Percentiles rank a stretch among this genome's conserved stretches.
Evolutionary conservation across 2,113 vertebrate species (phyloP).

Genomic region (Cervus canadensis): DNA sequence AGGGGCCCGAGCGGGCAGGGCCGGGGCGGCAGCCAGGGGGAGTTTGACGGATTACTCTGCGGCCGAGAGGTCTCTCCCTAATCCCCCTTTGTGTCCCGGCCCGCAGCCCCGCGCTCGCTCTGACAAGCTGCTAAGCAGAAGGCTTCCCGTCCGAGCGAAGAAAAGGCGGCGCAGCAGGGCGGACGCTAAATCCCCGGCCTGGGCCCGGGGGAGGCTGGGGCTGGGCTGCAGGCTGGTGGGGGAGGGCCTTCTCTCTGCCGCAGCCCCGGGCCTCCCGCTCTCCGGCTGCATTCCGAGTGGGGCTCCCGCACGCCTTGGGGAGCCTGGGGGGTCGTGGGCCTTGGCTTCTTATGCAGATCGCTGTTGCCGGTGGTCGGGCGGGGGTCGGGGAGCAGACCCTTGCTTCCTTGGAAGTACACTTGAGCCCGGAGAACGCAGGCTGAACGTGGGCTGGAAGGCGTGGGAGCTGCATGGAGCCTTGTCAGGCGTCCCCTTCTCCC

Average conservation of each 20-base stretch:
- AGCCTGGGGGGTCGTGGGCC: not conserved
- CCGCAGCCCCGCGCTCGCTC: slow-evolving; percentile 68
- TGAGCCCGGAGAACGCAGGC: not conserved
- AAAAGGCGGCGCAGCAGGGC: slow-evolving; percentile 84
- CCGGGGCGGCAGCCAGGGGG: slow-evolving; percentile 75
- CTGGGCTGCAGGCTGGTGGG: slow-evolving; percentile 45
- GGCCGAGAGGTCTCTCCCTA: slow-evolving; percentile 82
- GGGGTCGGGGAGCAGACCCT: not conserved
- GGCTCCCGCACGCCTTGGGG: not conserved
- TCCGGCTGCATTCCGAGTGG: not conserved
- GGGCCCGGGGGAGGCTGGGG: slow-evolving; percentile 24
- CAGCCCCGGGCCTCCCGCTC: not conserved
- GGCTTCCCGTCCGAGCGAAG: slow-evolving; percentile 78
- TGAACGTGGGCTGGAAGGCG: not conserved
- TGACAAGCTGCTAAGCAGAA: slow-evolving; percentile 79
- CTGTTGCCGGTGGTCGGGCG: not conserved
- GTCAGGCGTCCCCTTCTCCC: fast-evolving
- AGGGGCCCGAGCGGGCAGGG: not conserved
- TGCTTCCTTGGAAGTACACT: not conserved
- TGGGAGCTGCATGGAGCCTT: fast-evolving
- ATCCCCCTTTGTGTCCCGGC: slow-evolving; percentile 83
- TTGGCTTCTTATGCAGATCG: not conserved
- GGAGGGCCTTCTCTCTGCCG: slow-evolving; percentile 11
- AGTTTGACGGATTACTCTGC: slow-evolving; percentile 86
- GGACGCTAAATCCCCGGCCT: slow-evolving; percentile 78